Evolutionary conservation across 2,797 vertebrate genomes (phyloP).

Genomic region (Lagodon rhomboides): DNA sequence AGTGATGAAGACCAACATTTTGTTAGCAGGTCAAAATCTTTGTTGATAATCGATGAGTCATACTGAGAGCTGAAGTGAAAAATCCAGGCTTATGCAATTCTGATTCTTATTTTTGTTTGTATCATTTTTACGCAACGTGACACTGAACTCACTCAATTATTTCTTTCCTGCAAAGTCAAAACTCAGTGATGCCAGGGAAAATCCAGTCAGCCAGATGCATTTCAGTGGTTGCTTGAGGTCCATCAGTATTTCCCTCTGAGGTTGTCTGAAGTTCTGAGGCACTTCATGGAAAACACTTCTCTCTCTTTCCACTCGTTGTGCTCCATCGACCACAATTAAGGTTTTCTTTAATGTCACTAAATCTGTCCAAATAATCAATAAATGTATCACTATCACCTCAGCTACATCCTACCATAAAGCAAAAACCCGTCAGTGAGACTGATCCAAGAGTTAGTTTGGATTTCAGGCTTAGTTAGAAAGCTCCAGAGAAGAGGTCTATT

Average conservation of each 20-base stretch:
- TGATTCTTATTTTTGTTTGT: constrained; percentile 1
- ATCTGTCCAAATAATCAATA: constrained; percentile 46
- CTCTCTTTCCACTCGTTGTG: constrained; percentile 67
- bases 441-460: constrained; percentile 19
- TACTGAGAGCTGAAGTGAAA: not conserved
- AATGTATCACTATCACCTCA: constrained; percentile 55
- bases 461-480: constrained; percentile 11
- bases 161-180: constrained; percentile 31
- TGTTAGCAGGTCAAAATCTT: not conserved
- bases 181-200: constrained; percentile 26
- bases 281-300: constrained; percentile 71
- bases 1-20: not conserved
- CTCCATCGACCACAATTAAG: constrained; percentile 47
- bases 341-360: constrained; percentile 50
- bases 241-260: constrained; percentile 72
- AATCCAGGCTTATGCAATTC: not conserved
- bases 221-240: constrained; percentile 60
- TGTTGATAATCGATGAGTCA: not conserved
- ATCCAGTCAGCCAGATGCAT: constrained; percentile 47
- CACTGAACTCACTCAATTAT: constrained; percentile 16
- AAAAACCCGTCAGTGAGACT: constrained; percentile 22
- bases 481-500: constrained; percentile 18
- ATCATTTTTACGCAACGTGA: constrained; percentile 7
- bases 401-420: constrained; percentile 16
- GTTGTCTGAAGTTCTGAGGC: constrained; percentile 52